Evolutionary conservation across 2,797 vertebrate genomes (phyloP).

Genomic region (Coreius guichenoti): DNA sequence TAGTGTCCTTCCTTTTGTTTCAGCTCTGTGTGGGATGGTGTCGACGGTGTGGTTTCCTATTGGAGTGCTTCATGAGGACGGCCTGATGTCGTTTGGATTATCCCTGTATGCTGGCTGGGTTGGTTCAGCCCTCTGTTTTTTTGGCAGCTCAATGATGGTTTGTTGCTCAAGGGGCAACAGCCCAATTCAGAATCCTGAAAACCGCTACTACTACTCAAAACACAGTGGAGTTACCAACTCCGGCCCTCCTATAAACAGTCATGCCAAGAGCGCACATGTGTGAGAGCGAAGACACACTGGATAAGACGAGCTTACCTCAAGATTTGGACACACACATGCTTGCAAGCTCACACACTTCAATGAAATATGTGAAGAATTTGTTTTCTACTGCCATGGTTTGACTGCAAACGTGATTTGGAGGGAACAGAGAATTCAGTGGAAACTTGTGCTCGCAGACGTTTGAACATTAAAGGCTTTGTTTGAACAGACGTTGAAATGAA

Average conservation of each 20-base stretch:
- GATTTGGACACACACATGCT: slow-evolving; percentile 10
- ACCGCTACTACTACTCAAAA: slow-evolving; percentile 93
- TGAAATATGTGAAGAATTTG: slow-evolving; percentile 22
- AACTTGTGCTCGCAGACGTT: neutral
- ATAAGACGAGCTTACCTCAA: slow-evolving; percentile 30
- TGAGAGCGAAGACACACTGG: slow-evolving; percentile 67
- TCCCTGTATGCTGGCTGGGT: slow-evolving; percentile 95
- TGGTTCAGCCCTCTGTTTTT: slow-evolving; percentile 86
- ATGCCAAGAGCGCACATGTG: slow-evolving; percentile 92
- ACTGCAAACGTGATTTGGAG: slow-evolving; percentile 28
- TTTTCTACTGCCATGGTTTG: slow-evolving; percentile 36
- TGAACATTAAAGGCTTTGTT: slow-evolving; percentile 23
- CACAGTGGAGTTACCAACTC: slow-evolving; percentile 72
- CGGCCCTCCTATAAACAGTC: slow-evolving; percentile 78
- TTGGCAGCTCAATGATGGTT: slow-evolving; percentile 85
- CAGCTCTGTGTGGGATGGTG: slow-evolving; percentile 87
- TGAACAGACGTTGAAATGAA: slow-evolving; percentile 5
- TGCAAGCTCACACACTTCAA: neutral
- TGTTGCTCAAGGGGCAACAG: slow-evolving; percentile 80
- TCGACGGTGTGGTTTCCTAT: slow-evolving; percentile 96
- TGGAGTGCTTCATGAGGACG: slow-evolving; percentile 82
- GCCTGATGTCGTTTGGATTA: slow-evolving; percentile 93
- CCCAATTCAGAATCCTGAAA: slow-evolving; percentile 79
- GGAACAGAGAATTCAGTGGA: slow-evolving; percentile 6
- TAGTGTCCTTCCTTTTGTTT: neutral